Percentiles rank a stretch among this genome's conserved stretches.
Conservation (phyloP, 2,888 invertebrate species). For the Amphipoea lucens region DNA sequence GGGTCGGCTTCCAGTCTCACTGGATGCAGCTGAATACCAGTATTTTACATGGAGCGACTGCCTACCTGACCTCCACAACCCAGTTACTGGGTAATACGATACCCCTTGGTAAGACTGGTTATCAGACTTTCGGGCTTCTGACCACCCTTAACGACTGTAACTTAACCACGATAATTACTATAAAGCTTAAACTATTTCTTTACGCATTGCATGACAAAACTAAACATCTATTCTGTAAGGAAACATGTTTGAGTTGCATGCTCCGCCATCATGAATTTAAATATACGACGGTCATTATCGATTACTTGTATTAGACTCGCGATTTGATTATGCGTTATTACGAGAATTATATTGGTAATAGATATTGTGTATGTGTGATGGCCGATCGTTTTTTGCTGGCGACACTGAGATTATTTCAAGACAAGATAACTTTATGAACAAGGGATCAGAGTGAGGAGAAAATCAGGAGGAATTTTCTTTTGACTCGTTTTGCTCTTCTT, state of each 20-base stretch:
- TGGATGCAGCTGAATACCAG: too few relatives aligned
- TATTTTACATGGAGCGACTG: too few relatives aligned
- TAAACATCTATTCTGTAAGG: neutral
- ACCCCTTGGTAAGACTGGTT: too few relatives aligned
- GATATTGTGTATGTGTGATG: conserved; percentile 8
- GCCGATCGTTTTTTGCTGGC: conserved; percentile 1
- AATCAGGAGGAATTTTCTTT: neutral
- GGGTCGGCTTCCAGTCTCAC: too few relatives aligned
- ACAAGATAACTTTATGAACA: neutral
- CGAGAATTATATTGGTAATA: conserved; percentile 43
- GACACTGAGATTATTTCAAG: neutral
- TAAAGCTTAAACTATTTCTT: neutral
- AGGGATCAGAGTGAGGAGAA: neutral
- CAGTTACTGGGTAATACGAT: too few relatives aligned
- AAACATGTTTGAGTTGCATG: conserved; percentile 37
- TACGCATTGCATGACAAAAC: neutral
- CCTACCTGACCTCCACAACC: too few relatives aligned
- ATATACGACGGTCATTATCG: conserved; percentile 59
- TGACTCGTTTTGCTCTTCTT: neutral
- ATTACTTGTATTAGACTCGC: conserved; percentile 63
- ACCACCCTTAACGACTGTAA: too few relatives aligned
- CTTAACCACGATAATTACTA: too few relatives aligned
- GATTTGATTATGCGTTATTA: conserved; percentile 63
- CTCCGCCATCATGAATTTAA: conserved; percentile 60
- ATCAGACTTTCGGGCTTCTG: too few relatives aligned